Evolutionary conservation across 2,113 vertebrate species (phyloP).

Genomic region (Porphyrio hochstetteri): DNA sequence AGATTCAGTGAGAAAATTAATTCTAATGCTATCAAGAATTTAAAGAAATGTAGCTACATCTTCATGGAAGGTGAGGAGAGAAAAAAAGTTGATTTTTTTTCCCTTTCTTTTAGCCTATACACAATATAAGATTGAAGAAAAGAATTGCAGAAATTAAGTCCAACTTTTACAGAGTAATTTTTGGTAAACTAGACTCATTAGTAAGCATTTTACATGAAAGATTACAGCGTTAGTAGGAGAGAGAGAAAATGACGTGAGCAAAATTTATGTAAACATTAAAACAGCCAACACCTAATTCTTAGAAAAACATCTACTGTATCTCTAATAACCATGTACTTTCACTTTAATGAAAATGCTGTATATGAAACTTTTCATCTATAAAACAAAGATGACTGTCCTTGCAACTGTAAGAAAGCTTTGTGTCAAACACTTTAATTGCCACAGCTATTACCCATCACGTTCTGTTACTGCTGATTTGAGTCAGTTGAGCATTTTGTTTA

Average conservation of each 20-base stretch:
- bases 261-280: conserved; percentile 26
- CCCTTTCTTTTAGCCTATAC: background rate
- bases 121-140: background rate
- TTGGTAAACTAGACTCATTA: background rate
- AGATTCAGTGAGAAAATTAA: background rate
- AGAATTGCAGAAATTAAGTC: background rate
- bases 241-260: background rate
- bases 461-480: background rate
- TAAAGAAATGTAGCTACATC: background rate
- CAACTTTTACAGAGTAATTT: background rate
- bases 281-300: conserved; percentile 52
- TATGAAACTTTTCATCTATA: background rate
- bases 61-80: background rate
- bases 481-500: background rate
- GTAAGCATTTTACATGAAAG: background rate
- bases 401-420: background rate
- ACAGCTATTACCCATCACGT: background rate
- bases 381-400: background rate
- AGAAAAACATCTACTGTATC: conserved; percentile 4
- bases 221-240: background rate
- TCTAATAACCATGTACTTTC: conserved; percentile 11
- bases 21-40: background rate
- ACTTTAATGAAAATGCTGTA: background rate
- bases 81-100: no score
- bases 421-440: background rate